These are phyloP conservation scores for Thalassaphorura encarpata DNA, from an alignment of 1,140 invertebrate species.

Conservation along the genomic window DNA sequence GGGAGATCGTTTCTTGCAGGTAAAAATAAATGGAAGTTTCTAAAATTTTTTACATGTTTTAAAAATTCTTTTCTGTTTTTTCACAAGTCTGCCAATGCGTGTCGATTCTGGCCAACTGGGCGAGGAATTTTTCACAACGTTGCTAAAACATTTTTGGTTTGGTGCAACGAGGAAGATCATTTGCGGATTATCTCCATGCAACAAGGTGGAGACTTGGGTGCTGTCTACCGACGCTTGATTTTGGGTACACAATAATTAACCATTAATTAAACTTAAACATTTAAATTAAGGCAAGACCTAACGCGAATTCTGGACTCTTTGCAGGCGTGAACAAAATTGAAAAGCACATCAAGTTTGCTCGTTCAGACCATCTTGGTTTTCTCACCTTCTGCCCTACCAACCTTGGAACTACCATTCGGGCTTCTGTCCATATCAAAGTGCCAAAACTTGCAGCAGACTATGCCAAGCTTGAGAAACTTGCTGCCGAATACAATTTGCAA, in stretches of 20 bases:
- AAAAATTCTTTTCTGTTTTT: not conserved
- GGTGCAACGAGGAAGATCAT: conserved; percentile 98
- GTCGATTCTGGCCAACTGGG: conserved; percentile 89
- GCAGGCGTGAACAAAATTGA: conserved; percentile 76
- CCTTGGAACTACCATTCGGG: conserved; percentile 92
- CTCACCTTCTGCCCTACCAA: conserved; percentile 98
- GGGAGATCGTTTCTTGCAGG: conserved; percentile 70
- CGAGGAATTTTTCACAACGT: conserved; percentile 96
- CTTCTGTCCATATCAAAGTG: conserved; percentile 95
- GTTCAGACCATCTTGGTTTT: conserved; percentile 86
- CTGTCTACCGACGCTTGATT: conserved; percentile 48
- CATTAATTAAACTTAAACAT: not conserved
- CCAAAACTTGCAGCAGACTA: conserved; percentile 87
- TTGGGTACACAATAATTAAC: conserved; percentile 32
- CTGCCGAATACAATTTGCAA: conserved; percentile 25
- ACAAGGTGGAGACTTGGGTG: conserved; percentile 83
- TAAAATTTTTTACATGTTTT: not conserved
- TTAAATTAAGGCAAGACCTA: not conserved
- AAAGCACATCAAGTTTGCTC: conserved; percentile 81
- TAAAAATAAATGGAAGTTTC: conserved; percentile 14
- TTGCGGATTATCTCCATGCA: conserved; percentile 97
- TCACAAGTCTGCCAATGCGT: conserved; percentile 65
- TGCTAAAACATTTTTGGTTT: conserved; percentile 92
- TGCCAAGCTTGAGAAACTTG: not conserved
- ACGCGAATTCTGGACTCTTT: conserved; percentile 5